Conservation (phyloP, 2,113 vertebrate genomes). For the Gavia stellata region DNA sequence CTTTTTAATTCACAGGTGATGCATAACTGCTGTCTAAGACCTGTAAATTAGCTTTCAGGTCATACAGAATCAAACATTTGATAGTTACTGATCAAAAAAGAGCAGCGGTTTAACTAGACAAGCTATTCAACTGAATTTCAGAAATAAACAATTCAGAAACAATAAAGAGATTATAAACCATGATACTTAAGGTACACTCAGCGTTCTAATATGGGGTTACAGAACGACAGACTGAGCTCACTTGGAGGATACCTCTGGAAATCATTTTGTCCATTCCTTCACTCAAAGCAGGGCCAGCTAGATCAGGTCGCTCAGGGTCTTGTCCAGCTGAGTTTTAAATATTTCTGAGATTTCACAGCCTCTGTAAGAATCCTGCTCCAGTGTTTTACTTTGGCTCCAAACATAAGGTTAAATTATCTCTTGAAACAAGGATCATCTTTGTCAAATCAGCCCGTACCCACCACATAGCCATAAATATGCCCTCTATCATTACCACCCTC, state of each 20-base stretch:
- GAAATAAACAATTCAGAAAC: not conserved
- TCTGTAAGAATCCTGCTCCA: not conserved
- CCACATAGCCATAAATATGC: accelerated
- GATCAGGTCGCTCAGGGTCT: not conserved
- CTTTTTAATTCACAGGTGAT: not conserved
- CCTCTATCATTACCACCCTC: not conserved
- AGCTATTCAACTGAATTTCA: not conserved
- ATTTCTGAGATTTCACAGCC: not conserved
- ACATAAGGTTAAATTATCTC: not conserved
- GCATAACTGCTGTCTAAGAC: not conserved
- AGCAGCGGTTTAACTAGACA: not conserved
- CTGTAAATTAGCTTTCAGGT: not conserved
- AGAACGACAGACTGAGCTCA: not conserved
- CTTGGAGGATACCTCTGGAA: not conserved
- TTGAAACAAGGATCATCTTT: not conserved
- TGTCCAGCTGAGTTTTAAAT: not conserved
- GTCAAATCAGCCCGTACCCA: not conserved
- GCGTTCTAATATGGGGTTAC: accelerated
- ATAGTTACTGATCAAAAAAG: not conserved
- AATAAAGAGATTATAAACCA: not conserved
- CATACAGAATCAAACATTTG: not conserved
- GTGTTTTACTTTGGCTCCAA: not conserved
- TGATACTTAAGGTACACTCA: not conserved
- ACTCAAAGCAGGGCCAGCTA: not conserved
- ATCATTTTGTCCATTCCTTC: not conserved